Evolutionary conservation across 2,797 vertebrate genomes (phyloP).

Genomic region (Onychomys arenicola): DNA sequence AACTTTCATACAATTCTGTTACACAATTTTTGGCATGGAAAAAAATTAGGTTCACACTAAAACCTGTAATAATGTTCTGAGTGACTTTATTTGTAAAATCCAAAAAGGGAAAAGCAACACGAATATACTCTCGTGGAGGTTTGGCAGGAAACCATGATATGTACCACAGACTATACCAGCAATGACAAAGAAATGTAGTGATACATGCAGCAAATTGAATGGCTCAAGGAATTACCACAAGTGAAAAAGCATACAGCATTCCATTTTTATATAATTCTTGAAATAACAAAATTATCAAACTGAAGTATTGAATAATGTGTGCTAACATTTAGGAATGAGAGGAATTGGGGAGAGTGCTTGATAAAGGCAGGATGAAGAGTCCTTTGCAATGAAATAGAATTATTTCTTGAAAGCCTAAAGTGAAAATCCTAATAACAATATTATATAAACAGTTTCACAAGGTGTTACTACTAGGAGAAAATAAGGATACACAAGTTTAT

Average conservation of each 20-base stretch:
- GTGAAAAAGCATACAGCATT: constrained; percentile 23
- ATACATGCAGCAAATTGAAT: background rate
- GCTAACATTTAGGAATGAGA: background rate
- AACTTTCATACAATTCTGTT: constrained; percentile 4
- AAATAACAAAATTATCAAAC: constrained; percentile 53
- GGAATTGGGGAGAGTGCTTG: too few relatives aligned
- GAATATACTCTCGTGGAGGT: background rate
- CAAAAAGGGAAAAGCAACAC: background rate
- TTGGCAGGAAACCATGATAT: background rate
- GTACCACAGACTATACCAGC: background rate
- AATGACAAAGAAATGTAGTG: background rate
- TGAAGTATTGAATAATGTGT: background rate
- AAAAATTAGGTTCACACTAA: constrained; percentile 39
- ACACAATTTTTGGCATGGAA: background rate
- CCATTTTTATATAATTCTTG: constrained; percentile 9
- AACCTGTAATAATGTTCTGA: constrained; percentile 18
- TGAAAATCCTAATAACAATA: constrained; percentile 7
- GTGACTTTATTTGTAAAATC: constrained; percentile 35
- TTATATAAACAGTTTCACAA: background rate
- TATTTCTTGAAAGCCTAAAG: constrained; percentile 5
- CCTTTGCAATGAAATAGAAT: too few relatives aligned
- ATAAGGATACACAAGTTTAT: background rate
- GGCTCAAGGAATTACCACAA: background rate
- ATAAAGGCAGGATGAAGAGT: background rate
- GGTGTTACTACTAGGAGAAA: background rate